Evolutionary conservation across 1,140 invertebrate species (phyloP), one percentile per base, ranked within the genome.

Genomic region (Lethrus apterus): DNA sequence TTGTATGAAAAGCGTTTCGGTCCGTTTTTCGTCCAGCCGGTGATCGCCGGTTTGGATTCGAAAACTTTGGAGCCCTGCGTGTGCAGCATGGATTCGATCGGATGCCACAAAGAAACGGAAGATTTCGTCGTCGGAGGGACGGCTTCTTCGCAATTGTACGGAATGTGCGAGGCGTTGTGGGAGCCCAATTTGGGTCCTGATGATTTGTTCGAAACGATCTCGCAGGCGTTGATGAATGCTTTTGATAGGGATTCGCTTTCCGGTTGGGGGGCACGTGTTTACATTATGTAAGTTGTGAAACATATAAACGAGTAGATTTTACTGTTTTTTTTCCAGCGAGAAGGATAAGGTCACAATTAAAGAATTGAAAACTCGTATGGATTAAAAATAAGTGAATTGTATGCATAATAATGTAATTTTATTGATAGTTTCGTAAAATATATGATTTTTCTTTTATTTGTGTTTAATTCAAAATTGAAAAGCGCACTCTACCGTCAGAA

Each of bases 71-170:
- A 95, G 60, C 94, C 95, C 1, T 99, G 83, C 64, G 83, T 99
- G 36, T 89, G 84, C 54, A 86, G 83, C 51, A 90, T 97, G 84
- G 96, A 99, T 74, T 70, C 97, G 50, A 89, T 94, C 62, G 95
- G 95, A 8, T 95, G 89, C 62, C 75, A 80, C 3, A 91, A 86
- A 71, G 75, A 81, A 48, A 86, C 92, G 0, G 80, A 89, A 57
- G 95, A 99, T 67, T 99, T 99, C 79, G 92, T 96, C 8, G 90
- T 97, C 0, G 84, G 84, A 31, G 96, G 96, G 19, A 94, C 93
- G 18, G 93, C 89, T 63, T 78, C 81, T 0, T 89, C 96, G 61
- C 94, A 98, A 65, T 70, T 96, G 57, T 94, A 89, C 67, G 95
- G 96, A 59, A 96, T 99, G 89, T 98, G 95, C 72, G 97, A 99